These are phyloP conservation scores for Leptobrachium leishanense DNA, from an alignment of 2,113 vertebrate species.

Conservation along the genomic window DNA sequence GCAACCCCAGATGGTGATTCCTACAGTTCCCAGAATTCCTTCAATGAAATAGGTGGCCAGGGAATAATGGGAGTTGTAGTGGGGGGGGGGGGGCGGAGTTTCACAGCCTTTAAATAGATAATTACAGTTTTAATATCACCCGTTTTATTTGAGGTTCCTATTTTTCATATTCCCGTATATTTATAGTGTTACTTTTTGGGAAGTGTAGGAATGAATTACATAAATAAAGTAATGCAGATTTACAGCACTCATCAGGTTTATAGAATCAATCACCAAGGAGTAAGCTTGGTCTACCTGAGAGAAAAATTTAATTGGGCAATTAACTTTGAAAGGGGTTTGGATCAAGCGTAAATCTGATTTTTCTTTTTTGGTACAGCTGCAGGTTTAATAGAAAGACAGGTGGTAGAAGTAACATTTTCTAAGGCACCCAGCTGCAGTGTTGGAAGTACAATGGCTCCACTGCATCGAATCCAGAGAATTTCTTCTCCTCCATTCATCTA, in stretches of 20 bases:
- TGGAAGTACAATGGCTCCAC: constrained; percentile 28
- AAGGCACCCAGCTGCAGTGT: constrained; percentile 12
- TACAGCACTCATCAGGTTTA: constrained; percentile 22
- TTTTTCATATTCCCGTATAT: too few relatives aligned
- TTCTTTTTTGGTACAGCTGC: constrained; percentile 37
- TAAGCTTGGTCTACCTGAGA: background rate
- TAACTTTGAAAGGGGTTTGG: constrained; percentile 40
- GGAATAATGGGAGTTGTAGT: too few relatives aligned
- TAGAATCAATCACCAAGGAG: constrained; percentile 32
- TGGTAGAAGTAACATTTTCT: constrained; percentile 25
- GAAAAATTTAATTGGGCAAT: constrained; percentile 40
- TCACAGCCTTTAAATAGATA: too few relatives aligned
- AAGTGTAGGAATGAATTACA: too few relatives aligned
- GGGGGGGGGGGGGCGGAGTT: too few relatives aligned
- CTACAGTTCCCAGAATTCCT: too few relatives aligned
- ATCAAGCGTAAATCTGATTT: constrained; percentile 17
- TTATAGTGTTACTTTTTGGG: too few relatives aligned
- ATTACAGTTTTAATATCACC: too few relatives aligned
- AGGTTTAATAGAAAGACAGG: constrained; percentile 30
- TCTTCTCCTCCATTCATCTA: constrained; percentile 37
- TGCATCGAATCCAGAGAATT: constrained; percentile 36
- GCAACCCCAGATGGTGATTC: too few relatives aligned
- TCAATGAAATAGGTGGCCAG: too few relatives aligned
- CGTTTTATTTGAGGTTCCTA: too few relatives aligned
- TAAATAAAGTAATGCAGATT: background rate